Percentiles rank a stretch among this genome's conserved stretches.
These are phyloP conservation scores for Carassius auratus DNA, from an alignment of 2,113 vertebrate genomes.

Conservation along the genomic window DNA sequence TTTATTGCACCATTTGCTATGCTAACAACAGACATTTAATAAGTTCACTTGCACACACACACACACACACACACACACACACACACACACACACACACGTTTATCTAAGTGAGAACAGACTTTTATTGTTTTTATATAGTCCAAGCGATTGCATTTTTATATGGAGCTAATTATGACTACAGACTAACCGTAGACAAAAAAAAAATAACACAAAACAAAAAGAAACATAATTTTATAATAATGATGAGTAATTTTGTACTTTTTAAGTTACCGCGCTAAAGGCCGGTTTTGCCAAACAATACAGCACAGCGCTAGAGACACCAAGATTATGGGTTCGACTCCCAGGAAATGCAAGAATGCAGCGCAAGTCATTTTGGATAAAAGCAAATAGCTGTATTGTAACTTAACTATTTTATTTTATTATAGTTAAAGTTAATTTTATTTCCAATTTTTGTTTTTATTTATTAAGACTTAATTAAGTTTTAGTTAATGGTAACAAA, in stretches of 20 bases:
- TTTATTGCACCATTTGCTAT: constrained; percentile 30
- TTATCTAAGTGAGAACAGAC: background rate
- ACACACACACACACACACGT: no score
- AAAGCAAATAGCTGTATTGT: background rate
- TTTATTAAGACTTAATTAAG: no score
- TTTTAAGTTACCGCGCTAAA: background rate
- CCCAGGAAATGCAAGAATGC: background rate
- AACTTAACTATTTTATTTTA: no score
- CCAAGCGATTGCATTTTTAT: no score
- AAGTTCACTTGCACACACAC: background rate
- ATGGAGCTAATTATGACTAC: constrained; percentile 6
- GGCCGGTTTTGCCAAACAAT: background rate
- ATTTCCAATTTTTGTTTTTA: no score
- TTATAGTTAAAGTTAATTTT: no score
- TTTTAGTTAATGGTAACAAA: no score
- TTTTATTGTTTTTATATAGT: constrained; percentile 2
- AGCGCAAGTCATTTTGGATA: no score
- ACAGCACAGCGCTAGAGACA: background rate
- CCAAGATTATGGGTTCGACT: no score
- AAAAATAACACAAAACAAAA: background rate
- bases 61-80: no score
- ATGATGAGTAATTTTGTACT: background rate
- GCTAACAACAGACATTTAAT: constrained; percentile 32
- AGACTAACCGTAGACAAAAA: background rate
- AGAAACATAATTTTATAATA: background rate